Evolutionary conservation across 2,888 invertebrate species (phyloP).

Genomic region (Miltochrista miniata): DNA sequence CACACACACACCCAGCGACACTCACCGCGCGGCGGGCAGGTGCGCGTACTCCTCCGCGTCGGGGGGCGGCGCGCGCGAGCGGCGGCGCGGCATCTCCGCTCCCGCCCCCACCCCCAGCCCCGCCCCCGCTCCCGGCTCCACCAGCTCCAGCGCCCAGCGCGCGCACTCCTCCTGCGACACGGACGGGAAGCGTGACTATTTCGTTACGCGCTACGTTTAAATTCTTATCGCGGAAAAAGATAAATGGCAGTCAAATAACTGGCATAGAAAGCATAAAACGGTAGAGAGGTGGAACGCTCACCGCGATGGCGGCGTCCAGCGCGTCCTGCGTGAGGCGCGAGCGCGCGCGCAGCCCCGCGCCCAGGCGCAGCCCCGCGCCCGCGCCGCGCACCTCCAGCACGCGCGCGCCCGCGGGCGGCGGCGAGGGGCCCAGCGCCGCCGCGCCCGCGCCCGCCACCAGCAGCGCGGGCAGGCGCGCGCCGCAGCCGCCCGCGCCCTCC

Average conservation of each 20-base stretch:
- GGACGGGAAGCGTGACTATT: background rate
- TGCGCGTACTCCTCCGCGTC: conserved; percentile 7
- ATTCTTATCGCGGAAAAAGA: too few relatives aligned
- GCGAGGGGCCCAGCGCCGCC: conserved; percentile 46
- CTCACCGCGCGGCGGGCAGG: conserved; percentile 9
- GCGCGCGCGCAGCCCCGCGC: conserved; percentile 74
- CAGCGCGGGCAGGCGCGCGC: conserved; percentile 80
- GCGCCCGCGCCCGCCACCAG: conserved; percentile 71
- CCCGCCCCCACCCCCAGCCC: conserved; percentile 40
- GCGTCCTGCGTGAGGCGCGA: conserved; percentile 88
- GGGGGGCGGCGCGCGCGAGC: conserved; percentile 50
- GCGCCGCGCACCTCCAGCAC: conserved; percentile 86
- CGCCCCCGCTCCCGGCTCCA: conserved; percentile 17
- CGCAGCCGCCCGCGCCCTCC: conserved; percentile 86
- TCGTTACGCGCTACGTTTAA: too few relatives aligned
- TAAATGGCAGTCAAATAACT: too few relatives aligned
- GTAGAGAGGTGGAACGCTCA: too few relatives aligned
- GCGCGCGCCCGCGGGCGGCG: conserved; percentile 69
- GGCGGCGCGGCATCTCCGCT: conserved; percentile 54
- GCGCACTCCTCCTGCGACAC: conserved; percentile 60
- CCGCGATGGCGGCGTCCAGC: conserved; percentile 83
- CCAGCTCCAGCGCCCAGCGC: conserved; percentile 52
- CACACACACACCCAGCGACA: conserved; percentile 19
- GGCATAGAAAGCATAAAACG: too few relatives aligned
- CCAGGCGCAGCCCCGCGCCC: conserved; percentile 75